Percentiles rank a stretch among this genome's conserved stretches.
Conservation (phyloP, 2,888 invertebrate genomes). For the Helobdella robusta region DNA sequence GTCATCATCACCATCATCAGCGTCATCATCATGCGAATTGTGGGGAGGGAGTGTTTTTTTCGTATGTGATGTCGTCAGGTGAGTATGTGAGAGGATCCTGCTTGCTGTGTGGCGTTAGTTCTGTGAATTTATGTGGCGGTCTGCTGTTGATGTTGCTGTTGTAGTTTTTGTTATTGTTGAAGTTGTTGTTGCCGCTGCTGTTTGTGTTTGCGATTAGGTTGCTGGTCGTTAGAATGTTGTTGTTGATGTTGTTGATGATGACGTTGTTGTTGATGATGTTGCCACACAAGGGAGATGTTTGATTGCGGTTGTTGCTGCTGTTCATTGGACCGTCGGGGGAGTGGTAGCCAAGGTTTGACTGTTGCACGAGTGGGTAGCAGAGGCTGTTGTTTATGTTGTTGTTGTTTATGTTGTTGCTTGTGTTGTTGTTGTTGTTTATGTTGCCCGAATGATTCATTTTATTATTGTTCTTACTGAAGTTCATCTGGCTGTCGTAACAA, state of each 20-base stretch:
- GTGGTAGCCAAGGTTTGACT: too few species aligned
- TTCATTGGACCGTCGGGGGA: too few species aligned
- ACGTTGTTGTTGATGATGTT: background rate
- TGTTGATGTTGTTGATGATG: background rate
- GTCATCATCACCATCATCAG: too few species aligned
- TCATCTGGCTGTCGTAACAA: slow-evolving; percentile 3
- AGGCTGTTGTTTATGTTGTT: too few species aligned
- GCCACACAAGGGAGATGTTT: too few species aligned
- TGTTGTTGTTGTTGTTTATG: slow-evolving; percentile 1
- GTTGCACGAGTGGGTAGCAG: too few species aligned
- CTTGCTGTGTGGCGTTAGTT: background rate
- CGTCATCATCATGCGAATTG: too few species aligned
- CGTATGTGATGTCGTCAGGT: background rate
- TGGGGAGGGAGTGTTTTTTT: background rate
- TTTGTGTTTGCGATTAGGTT: background rate
- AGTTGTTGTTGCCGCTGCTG: background rate
- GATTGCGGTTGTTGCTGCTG: background rate
- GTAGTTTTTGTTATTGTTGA: too few species aligned
- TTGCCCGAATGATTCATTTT: background rate
- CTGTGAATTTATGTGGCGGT: background rate
- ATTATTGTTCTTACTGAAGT: too few species aligned
- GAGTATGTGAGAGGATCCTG: too few species aligned
- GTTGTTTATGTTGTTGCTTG: slow-evolving; percentile 1
- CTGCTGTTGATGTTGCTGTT: too few species aligned
- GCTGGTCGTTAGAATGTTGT: too few species aligned